phyloP scores from a whole-genome alignment of 2,888 invertebrate species.

The Amiota communis region DNA sequence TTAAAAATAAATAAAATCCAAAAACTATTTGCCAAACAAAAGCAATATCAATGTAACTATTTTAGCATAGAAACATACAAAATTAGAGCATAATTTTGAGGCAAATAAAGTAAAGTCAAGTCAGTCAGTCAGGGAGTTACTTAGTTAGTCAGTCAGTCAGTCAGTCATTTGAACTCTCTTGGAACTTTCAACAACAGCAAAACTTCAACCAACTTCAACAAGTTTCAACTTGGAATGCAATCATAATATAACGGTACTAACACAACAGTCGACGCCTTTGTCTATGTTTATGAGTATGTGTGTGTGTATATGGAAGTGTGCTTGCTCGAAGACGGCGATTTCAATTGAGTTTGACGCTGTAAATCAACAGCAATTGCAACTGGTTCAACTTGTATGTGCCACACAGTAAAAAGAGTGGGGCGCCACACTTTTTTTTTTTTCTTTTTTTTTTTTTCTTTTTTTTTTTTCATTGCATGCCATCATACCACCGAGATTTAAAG shows the following conservation, averaged over 20 bases:
- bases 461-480: background rate
- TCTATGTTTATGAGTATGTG: background rate
- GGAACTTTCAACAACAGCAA: constrained; percentile 12
- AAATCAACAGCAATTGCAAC: constrained; percentile 22
- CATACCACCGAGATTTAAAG: background rate
- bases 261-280: constrained; percentile 9
- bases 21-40: too few relatives aligned
- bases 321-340: constrained; percentile 1
- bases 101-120: background rate
- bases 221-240: constrained; percentile 21
- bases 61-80: too few relatives aligned
- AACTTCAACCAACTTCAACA: background rate
- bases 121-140: too few relatives aligned
- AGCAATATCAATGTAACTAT: too few relatives aligned
- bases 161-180: too few relatives aligned
- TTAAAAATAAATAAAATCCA: too few relatives aligned
- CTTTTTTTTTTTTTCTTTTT: too few relatives aligned
- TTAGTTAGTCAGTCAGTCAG: background rate
- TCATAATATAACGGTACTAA: constrained; percentile 20
- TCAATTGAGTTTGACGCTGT: constrained; percentile 12
- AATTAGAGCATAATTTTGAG: background rate
- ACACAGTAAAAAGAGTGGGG: background rate
- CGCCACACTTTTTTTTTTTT: constrained; percentile 1
- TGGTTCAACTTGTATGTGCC: background rate
- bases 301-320: background rate